Conservation (phyloP, 2,888 invertebrate species). For the Troglohyphantes excavatus region DNA sequence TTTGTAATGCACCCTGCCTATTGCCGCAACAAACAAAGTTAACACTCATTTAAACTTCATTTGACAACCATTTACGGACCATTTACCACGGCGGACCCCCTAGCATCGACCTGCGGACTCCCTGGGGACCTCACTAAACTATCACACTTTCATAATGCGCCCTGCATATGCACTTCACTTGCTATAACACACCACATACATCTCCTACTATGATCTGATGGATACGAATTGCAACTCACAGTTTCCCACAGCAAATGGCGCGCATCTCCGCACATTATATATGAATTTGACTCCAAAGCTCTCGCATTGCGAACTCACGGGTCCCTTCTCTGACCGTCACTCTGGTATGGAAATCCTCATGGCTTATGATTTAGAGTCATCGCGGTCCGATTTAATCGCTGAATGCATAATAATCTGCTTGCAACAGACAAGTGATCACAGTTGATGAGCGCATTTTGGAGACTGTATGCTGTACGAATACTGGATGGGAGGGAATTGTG, state of each 20-base stretch:
- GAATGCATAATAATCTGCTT: not conserved
- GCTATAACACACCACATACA: no score
- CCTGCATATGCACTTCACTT: no score
- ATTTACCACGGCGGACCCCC: no score
- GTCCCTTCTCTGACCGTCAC: not conserved
- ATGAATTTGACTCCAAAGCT: not conserved
- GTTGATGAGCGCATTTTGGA: not conserved
- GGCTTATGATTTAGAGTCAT: conserved; percentile 9
- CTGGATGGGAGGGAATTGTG: not conserved
- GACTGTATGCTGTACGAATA: not conserved
- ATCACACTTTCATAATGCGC: no score
- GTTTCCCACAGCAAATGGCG: not conserved
- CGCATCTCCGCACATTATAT: conserved; percentile 5
- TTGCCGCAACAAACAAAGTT: no score
- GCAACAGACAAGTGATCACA: not conserved
- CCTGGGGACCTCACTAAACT: no score
- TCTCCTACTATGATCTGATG: no score
- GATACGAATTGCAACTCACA: not conserved
- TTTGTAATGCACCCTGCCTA: no score
- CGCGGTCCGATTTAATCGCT: not conserved
- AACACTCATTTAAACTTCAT: no score
- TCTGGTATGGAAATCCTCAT: not conserved
- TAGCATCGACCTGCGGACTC: no score
- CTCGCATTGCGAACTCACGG: not conserved
- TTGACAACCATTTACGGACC: no score